Evolutionary conservation across 2,888 invertebrate species (phyloP).

Genomic region (Cremastobaeus sp.): DNA sequence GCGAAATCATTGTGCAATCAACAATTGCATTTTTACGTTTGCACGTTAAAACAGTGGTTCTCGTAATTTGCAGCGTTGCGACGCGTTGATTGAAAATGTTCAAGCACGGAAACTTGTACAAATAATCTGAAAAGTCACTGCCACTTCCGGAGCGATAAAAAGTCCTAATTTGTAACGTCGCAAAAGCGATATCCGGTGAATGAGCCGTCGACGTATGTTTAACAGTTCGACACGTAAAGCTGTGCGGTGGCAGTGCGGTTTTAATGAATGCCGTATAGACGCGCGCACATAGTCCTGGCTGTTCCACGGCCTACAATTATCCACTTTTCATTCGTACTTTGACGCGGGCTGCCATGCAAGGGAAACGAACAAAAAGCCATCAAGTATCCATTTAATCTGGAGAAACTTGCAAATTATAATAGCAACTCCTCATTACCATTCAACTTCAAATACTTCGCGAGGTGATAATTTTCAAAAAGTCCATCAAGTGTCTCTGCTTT

Average conservation of each 20-base stretch:
- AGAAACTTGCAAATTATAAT: constrained; percentile 41
- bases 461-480: constrained; percentile 19
- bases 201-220: constrained; percentile 34
- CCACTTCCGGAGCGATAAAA: constrained; percentile 12
- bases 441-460: constrained; percentile 18
- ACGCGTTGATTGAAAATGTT: background rate
- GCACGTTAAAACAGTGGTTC: too few relatives aligned
- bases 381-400: constrained; percentile 48
- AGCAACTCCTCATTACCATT: constrained; percentile 13
- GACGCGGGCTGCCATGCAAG: constrained; percentile 35
- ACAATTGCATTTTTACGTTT: too few relatives aligned
- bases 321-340: constrained; percentile 54
- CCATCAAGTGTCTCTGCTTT: background rate
- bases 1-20: too few relatives aligned
- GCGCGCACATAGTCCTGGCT: constrained; percentile 27
- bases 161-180: constrained; percentile 18
- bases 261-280: constrained; percentile 49
- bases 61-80: background rate
- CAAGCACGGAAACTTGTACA: too few relatives aligned
- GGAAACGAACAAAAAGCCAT: constrained; percentile 51
- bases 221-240: constrained; percentile 42
- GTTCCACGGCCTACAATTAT: constrained; percentile 45
- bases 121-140: background rate
- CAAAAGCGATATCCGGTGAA: constrained; percentile 31
- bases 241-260: constrained; percentile 39